Conservation (phyloP, 2,113 vertebrate species). For the Balaeniceps rex region DNA sequence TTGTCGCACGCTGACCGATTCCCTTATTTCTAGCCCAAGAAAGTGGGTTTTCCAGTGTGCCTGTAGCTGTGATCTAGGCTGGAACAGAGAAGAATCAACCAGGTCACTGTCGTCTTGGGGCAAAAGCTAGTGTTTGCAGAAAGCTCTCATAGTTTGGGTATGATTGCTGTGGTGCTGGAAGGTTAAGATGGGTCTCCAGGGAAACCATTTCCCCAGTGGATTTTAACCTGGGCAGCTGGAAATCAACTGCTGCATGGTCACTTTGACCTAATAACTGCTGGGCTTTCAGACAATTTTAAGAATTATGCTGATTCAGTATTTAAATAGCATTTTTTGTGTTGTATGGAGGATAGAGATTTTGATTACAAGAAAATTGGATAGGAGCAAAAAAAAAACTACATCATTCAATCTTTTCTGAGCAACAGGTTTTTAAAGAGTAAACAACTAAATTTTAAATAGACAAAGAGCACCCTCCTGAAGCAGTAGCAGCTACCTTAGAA, state of each 20-base stretch:
- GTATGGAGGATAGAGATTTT: not conserved
- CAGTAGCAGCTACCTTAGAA: not conserved
- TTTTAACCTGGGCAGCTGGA: not conserved
- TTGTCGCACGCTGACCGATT: rapidly evolving
- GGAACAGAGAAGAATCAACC: not conserved
- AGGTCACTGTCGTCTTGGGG: not conserved
- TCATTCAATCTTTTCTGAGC: not conserved
- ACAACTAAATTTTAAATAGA: not conserved
- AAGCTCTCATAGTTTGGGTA: not conserved
- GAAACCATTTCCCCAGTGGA: not conserved
- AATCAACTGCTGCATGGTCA: not conserved
- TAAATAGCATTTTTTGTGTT: rapidly evolving
- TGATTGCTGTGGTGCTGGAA: not conserved
- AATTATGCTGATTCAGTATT: not conserved
- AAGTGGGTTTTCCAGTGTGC: not conserved
- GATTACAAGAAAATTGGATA: not conserved
- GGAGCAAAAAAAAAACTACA: not conserved
- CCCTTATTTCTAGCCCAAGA: not conserved
- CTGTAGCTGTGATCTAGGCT: not conserved
- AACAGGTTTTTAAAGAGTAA: not conserved
- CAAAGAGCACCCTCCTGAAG: not conserved
- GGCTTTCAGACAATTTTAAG: not conserved
- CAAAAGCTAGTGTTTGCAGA: not conserved
- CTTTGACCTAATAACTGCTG: not conserved
- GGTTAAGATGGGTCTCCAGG: not conserved